These are phyloP conservation scores for Mustela lutreola DNA, from an alignment of 2,113 vertebrate genomes.

Conservation along the genomic window DNA sequence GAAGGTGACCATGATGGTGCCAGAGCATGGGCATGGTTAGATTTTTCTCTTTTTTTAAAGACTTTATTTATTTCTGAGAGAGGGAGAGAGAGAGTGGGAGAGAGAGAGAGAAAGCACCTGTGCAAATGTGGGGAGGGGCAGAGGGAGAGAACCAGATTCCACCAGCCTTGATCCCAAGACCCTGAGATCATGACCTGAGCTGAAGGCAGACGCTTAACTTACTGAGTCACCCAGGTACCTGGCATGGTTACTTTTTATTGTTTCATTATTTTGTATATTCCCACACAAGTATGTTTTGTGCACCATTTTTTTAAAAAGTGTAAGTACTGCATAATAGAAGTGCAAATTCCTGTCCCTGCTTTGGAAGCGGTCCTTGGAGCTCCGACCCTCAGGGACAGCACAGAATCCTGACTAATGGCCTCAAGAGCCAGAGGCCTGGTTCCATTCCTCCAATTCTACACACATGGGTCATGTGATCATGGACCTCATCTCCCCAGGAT, in stretches of 20 bases:
- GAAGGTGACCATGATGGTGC: background rate
- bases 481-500: background rate
- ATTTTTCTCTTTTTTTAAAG: background rate
- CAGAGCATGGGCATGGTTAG: background rate
- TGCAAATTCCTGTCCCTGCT: background rate
- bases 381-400: background rate
- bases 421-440: background rate
- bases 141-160: background rate
- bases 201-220: background rate
- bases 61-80: background rate
- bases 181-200: background rate
- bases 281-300: background rate
- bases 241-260: no score
- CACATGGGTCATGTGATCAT: accelerated
- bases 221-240: background rate
- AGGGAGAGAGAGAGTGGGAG: no score
- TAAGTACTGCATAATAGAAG: background rate
- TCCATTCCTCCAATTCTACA: accelerated
- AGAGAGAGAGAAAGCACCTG: no score
- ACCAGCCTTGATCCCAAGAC: background rate
- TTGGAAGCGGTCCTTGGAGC: background rate
- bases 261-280: background rate
- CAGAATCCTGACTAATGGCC: background rate
- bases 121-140: no score
- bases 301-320: background rate